Conservation (phyloP, 2,797 vertebrate genomes). For the Gobionotothen gibberifrons region DNA sequence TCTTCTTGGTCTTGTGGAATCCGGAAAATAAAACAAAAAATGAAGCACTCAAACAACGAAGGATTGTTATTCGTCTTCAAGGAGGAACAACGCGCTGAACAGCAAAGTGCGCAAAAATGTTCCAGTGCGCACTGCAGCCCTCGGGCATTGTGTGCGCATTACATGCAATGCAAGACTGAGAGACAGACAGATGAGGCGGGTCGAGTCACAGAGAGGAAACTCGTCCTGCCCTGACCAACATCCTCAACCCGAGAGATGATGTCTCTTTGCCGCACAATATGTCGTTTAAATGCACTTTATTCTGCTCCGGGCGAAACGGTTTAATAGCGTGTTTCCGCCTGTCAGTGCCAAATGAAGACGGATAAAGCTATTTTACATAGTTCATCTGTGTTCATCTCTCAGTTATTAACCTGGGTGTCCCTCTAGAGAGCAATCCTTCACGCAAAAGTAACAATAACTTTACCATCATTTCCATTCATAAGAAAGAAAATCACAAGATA, state of each 20-base stretch:
- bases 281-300: neutral
- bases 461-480: neutral
- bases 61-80: neutral
- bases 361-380: too few relatives aligned
- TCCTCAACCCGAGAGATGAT: neutral
- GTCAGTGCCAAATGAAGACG: neutral
- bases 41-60: neutral
- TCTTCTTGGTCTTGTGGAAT: neutral
- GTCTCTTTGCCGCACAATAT: neutral
- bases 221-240: constrained; percentile 8
- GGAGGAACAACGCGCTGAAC: constrained; percentile 4
- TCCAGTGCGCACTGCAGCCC: constrained; percentile 42
- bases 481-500: neutral
- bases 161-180: constrained; percentile 14
- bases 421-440: constrained; percentile 1
- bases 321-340: neutral
- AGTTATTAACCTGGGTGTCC: constrained; percentile 10
- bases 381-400: neutral
- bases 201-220: neutral
- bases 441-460: neutral
- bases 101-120: constrained; percentile 21
- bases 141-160: constrained; percentile 11
- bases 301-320: neutral
- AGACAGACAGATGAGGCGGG: constrained; percentile 16
- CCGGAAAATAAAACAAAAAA: neutral